Conservation (phyloP, 2,113 vertebrate genomes). For the Nesospiza acunhae region DNA sequence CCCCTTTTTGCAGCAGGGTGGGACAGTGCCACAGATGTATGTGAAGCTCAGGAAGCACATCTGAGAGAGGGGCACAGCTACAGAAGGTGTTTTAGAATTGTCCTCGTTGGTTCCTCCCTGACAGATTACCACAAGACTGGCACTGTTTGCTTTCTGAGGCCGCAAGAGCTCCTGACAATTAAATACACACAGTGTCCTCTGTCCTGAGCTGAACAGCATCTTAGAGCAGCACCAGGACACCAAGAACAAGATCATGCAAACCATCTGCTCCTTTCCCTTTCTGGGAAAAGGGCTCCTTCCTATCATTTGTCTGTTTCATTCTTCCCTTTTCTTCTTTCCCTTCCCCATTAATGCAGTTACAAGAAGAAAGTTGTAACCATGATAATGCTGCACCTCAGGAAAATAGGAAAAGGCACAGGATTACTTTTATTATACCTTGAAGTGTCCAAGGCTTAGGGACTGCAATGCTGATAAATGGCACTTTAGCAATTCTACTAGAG, state of each 20-base stretch:
- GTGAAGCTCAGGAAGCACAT: fast-evolving
- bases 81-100: neutral
- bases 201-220: neutral
- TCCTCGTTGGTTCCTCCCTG: neutral
- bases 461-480: slow-evolving; percentile 8
- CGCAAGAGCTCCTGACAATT: neutral
- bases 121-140: no score
- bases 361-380: neutral
- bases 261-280: neutral
- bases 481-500: neutral
- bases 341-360: neutral
- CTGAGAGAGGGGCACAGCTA: neutral
- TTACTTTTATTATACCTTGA: neutral
- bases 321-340: neutral
- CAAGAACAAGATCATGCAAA: neutral
- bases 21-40: no score
- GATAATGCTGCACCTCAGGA: neutral
- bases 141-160: fast-evolving
- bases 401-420: neutral
- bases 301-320: neutral
- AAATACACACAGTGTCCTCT: neutral
- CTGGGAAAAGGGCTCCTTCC: neutral
- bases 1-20: fast-evolving
- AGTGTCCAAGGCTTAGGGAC: neutral
- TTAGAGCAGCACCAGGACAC: neutral